Evolutionary conservation across 1,140 invertebrate genomes (phyloP).

Genomic region (Drosophila serrata): DNA sequence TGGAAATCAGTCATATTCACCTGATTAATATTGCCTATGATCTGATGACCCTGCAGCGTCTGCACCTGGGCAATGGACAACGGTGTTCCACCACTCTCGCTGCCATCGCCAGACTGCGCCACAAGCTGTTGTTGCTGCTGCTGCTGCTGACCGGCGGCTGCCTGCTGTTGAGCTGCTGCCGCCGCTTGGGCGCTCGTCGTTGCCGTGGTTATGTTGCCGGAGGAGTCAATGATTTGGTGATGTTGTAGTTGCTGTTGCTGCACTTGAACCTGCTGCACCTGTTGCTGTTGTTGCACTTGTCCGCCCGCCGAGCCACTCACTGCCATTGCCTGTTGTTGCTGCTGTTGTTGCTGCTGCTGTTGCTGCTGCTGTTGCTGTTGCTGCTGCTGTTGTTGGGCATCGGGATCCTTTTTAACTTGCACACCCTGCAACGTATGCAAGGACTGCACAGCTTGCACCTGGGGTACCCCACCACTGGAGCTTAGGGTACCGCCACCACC

Average conservation of each 20-base stretch:
- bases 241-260: slow-evolving; percentile 77
- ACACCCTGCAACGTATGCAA: slow-evolving; percentile 81
- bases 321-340: slow-evolving; percentile 69
- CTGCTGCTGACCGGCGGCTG: slow-evolving; percentile 59
- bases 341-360: slow-evolving; percentile 63
- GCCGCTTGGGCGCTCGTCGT: slow-evolving; percentile 76
- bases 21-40: slow-evolving; percentile 85
- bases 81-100: slow-evolving; percentile 76
- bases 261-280: slow-evolving; percentile 63
- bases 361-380: slow-evolving; percentile 66
- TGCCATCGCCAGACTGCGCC: slow-evolving; percentile 78
- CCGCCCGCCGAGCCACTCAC: slow-evolving; percentile 57
- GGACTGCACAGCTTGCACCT: slow-evolving; percentile 82
- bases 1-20: slow-evolving; percentile 85
- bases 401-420: slow-evolving; percentile 84
- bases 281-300: slow-evolving; percentile 69
- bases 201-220: slow-evolving; percentile 72
- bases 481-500: slow-evolving; percentile 57
- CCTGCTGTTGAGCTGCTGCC: slow-evolving; percentile 71
- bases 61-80: slow-evolving; percentile 84
- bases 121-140: slow-evolving; percentile 79
- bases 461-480: slow-evolving; percentile 65
- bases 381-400: slow-evolving; percentile 76
- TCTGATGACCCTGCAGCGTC: slow-evolving; percentile 84
- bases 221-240: slow-evolving; percentile 78